phyloP scores from a whole-genome alignment of 2,797 vertebrate species.

The Myotis myotis region DNA sequence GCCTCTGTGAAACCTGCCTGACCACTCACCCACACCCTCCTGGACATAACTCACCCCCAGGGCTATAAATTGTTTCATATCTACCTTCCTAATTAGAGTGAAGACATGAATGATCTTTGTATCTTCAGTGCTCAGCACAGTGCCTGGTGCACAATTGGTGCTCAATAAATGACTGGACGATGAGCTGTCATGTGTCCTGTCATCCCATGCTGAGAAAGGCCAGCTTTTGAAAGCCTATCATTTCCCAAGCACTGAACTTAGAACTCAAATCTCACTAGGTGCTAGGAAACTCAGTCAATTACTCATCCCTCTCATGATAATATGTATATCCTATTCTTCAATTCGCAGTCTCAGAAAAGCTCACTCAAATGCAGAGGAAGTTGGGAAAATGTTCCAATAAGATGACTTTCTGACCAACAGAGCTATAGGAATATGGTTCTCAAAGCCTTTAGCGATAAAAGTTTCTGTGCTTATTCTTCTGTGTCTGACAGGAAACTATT shows the following conservation, averaged over 20 bases:
- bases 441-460: neutral
- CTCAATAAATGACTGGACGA: neutral
- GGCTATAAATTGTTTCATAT: neutral
- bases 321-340: neutral
- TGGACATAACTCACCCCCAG: neutral
- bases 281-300: neutral
- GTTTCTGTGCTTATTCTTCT: neutral
- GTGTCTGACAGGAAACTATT: slow-evolving; percentile 9
- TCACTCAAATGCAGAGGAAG: neutral
- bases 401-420: neutral
- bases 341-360: neutral
- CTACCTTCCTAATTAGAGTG: neutral
- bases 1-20: neutral
- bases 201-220: neutral
- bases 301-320: neutral
- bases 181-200: neutral
- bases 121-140: neutral
- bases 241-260: neutral
- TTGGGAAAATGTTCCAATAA: neutral
- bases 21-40: neutral
- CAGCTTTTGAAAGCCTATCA: neutral
- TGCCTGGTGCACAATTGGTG: neutral
- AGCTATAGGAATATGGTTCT: neutral
- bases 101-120: neutral
- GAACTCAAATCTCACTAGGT: neutral